Conservation (phyloP, 2,797 vertebrate genomes). For the Bryconaethiops microstoma region DNA sequence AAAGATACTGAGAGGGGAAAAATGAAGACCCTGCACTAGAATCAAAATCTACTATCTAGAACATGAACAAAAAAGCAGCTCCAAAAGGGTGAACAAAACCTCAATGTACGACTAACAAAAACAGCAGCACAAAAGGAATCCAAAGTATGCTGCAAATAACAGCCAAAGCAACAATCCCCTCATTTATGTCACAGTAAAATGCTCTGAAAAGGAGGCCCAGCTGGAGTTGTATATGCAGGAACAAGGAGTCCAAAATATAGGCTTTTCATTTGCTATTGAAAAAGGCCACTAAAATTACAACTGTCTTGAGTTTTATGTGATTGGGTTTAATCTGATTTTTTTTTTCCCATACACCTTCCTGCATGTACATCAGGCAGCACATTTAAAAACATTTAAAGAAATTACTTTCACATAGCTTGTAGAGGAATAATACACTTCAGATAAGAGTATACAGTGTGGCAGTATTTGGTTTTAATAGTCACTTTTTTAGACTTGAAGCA, state of each 20-base stretch:
- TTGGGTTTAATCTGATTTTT: no score
- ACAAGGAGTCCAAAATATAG: background rate
- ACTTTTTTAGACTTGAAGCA: no score
- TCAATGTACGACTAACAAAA: background rate
- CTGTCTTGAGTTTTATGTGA: background rate
- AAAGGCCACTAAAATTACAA: background rate
- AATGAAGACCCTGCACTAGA: background rate
- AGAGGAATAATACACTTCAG: no score
- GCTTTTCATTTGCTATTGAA: background rate
- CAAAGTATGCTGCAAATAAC: background rate
- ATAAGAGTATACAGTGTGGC: no score
- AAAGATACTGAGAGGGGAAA: background rate
- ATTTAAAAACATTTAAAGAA: no score
- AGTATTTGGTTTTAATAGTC: no score
- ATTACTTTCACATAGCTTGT: no score
- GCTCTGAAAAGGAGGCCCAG: background rate
- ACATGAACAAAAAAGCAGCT: background rate
- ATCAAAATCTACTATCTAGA: background rate
- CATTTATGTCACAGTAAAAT: background rate
- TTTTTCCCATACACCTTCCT: no score
- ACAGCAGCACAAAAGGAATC: background rate
- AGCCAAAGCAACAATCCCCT: background rate
- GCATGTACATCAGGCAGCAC: no score
- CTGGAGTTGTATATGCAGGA: background rate
- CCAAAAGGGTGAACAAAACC: background rate